These are phyloP conservation scores for Malthinus flaveolus DNA, from an alignment of 2,888 invertebrate species.

Conservation along the genomic window DNA sequence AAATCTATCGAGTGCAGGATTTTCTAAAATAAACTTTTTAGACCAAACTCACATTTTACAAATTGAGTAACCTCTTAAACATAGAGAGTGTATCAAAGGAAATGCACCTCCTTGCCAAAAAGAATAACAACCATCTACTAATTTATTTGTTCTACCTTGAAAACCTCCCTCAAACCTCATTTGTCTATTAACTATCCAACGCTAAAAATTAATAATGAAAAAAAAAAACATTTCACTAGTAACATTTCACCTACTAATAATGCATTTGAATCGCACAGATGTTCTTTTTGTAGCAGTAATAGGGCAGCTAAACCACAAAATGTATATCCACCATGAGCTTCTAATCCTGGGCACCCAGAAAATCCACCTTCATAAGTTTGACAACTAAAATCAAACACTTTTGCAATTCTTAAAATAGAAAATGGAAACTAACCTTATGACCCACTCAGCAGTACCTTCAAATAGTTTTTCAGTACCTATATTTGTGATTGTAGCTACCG, in stretches of 20 bases:
- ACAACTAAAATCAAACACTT: conserved; percentile 63
- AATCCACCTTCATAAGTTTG: conserved; percentile 99
- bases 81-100: conserved; percentile 79
- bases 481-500: conserved; percentile 86
- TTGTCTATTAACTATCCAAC: conserved; percentile 90
- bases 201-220: conserved; percentile 51
- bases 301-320: conserved; percentile 95
- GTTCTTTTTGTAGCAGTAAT: conserved; percentile 75
- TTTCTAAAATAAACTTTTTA: conserved; percentile 49
- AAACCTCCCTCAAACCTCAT: conserved; percentile 96
- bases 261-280: conserved; percentile 74
- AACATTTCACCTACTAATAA: conserved; percentile 61
- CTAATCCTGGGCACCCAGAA: conserved; percentile 90
- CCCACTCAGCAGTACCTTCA: conserved; percentile 88
- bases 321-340: conserved; percentile 99
- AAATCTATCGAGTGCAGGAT: conserved; percentile 61
- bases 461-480: conserved; percentile 77
- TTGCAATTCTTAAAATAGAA: conserved; percentile 4
- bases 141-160: conserved; percentile 95
- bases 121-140: conserved; percentile 98
- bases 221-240: conserved; percentile 5
- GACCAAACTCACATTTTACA: background rate
- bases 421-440: conserved; percentile 61
- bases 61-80: conserved; percentile 54
- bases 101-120: conserved; percentile 98